These are phyloP conservation scores for Cotesia typhae DNA, from an alignment of 1,140 invertebrate genomes.

Conservation along the genomic window DNA sequence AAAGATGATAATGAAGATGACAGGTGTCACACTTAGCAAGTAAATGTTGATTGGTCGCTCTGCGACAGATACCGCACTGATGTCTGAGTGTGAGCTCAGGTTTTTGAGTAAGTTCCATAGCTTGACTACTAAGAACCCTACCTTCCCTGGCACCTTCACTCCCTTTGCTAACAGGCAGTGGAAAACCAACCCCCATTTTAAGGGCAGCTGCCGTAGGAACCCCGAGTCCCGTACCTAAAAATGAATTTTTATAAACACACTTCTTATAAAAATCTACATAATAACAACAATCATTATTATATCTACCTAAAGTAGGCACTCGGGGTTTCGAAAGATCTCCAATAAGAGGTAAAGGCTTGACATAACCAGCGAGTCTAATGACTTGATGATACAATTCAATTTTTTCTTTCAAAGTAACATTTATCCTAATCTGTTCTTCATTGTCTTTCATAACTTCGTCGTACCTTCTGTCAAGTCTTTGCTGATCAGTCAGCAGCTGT, in stretches of 20 bases:
- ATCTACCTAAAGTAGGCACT: conserved; percentile 53
- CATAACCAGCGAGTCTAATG: conserved; percentile 53
- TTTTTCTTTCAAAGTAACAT: conserved; percentile 70
- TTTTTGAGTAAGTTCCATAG: conserved; percentile 71
- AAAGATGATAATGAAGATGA: conserved; percentile 90
- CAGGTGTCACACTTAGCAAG: conserved; percentile 95
- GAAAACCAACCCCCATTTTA: conserved; percentile 85
- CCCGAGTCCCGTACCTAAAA: conserved; percentile 55
- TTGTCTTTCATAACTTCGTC: conserved; percentile 73
- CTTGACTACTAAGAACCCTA: conserved; percentile 69
- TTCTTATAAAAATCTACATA: neutral
- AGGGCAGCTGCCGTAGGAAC: conserved; percentile 81
- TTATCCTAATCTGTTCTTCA: conserved; percentile 59
- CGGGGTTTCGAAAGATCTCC: conserved; percentile 55
- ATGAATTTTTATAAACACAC: neutral
- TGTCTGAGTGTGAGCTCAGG: conserved; percentile 61
- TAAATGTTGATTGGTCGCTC: conserved; percentile 84
- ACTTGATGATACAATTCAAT: conserved; percentile 60
- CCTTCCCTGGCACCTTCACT: conserved; percentile 65
- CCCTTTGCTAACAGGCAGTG: conserved; percentile 69
- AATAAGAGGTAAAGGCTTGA: conserved; percentile 54
- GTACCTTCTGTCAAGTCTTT: conserved; percentile 77
- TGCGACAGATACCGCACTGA: conserved; percentile 85
- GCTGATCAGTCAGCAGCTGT: conserved; percentile 76
- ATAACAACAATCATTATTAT: neutral